Percentiles rank a stretch among this genome's conserved stretches.
Evolutionary conservation across 2,888 invertebrate genomes (phyloP).

Genomic region (Allolobophora icterica): DNA sequence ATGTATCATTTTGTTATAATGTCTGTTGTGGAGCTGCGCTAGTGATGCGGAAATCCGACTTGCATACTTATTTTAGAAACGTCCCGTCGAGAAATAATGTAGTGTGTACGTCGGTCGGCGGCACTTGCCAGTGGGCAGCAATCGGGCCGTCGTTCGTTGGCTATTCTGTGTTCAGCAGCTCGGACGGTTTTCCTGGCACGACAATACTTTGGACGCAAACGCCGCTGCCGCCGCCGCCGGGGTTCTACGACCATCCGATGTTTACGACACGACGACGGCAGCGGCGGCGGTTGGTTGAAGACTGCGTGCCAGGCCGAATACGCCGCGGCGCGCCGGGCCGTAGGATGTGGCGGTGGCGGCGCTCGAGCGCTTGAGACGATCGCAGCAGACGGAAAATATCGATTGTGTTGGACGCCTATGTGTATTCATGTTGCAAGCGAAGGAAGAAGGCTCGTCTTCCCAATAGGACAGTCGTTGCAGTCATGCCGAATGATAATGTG

Average conservation of each 20-base stretch:
- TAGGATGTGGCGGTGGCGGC: background rate
- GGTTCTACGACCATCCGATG: background rate
- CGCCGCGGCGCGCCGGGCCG: background rate
- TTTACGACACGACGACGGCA: background rate
- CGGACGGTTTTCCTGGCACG: background rate
- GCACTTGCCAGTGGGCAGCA: background rate
- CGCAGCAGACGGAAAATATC: background rate
- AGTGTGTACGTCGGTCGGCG: background rate
- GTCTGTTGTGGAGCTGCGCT: background rate
- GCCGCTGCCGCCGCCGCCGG: background rate
- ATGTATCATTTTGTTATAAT: background rate
- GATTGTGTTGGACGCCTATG: background rate
- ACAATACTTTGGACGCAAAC: background rate
- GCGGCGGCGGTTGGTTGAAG: background rate
- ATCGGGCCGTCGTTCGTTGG: background rate
- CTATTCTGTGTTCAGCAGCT: background rate
- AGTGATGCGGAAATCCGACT: background rate
- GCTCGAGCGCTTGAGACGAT: background rate
- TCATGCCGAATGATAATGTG: constrained; percentile 17
- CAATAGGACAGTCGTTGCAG: background rate
- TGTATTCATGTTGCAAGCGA: constrained; percentile 4
- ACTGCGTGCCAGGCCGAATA: background rate
- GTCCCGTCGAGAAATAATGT: background rate
- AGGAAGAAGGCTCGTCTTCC: background rate
- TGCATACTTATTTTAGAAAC: background rate